phyloP scores from a whole-genome alignment of 2,113 vertebrate genomes.

The Mixornis gularis region DNA sequence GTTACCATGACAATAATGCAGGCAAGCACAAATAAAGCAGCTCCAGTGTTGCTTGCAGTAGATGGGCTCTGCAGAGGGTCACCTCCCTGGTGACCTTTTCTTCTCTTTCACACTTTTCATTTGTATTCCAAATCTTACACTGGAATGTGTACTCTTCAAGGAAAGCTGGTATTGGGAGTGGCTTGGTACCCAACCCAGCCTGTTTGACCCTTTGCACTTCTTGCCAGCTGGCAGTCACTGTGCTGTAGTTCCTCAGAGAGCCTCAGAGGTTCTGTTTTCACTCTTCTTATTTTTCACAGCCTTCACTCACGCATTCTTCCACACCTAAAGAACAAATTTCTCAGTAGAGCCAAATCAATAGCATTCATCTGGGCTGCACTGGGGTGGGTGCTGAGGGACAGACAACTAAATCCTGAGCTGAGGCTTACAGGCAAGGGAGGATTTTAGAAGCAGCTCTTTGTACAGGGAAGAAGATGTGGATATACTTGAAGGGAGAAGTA shows the following conservation, averaged over 20 bases:
- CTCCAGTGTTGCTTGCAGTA: background rate
- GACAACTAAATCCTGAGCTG: background rate
- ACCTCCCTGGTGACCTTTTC: background rate
- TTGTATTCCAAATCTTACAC: background rate
- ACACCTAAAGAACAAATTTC: background rate
- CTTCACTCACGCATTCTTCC: background rate
- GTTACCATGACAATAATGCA: background rate
- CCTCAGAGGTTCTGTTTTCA: background rate
- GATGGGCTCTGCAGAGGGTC: background rate
- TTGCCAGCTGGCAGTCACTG: fast-evolving
- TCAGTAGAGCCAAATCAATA: background rate
- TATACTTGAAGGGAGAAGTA: background rate
- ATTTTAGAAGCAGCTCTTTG: background rate
- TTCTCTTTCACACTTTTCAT: background rate
- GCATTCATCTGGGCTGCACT: background rate
- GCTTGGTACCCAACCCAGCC: background rate
- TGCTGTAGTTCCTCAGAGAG: background rate
- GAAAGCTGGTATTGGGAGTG: background rate
- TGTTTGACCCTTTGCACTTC: background rate
- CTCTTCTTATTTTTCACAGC: background rate
- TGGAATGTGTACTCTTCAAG: background rate
- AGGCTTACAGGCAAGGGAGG: background rate
- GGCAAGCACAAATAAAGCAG: background rate
- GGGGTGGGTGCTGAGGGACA: background rate
- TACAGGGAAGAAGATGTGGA: background rate